phyloP scores from a whole-genome alignment of 2,797 vertebrate species.

The Gephyroberyx darwinii region DNA sequence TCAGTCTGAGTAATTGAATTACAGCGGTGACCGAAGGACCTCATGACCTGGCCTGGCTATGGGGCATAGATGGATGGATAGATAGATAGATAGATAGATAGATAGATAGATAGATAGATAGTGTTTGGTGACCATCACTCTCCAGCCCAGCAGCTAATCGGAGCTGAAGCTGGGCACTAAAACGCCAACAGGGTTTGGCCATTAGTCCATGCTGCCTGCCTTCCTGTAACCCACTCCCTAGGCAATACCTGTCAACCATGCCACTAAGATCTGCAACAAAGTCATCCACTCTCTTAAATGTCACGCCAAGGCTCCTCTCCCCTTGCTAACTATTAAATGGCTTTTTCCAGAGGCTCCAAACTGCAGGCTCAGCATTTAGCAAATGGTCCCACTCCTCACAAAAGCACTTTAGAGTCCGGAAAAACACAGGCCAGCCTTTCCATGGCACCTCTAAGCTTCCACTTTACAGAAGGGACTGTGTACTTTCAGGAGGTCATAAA shows the following conservation, averaged over 20 bases:
- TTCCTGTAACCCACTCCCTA: slow-evolving; percentile 26
- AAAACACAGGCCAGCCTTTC: slow-evolving; percentile 35
- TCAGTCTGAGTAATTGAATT: slow-evolving; percentile 71
- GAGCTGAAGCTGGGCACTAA: slow-evolving; percentile 15
- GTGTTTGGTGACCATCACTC: too few species aligned
- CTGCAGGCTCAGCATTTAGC: slow-evolving; percentile 79
- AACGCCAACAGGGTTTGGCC: slow-evolving; percentile 34
- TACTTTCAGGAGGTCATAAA: slow-evolving; percentile 61
- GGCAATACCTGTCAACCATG: slow-evolving; percentile 36
- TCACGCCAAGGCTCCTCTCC: slow-evolving; percentile 50
- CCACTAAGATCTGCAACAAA: slow-evolving; percentile 46
- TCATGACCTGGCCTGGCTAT: slow-evolving; percentile 49
- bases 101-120: neutral
- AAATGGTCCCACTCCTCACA: slow-evolving; percentile 76
- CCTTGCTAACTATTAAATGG: slow-evolving; percentile 74
- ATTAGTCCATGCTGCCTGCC: slow-evolving; percentile 36
- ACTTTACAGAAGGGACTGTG: slow-evolving; percentile 63
- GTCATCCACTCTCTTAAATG: slow-evolving; percentile 65
- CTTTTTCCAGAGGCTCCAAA: slow-evolving; percentile 70
- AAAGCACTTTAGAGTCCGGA: slow-evolving; percentile 76
- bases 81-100: neutral
- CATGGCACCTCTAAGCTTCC: slow-evolving; percentile 51
- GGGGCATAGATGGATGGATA: neutral
- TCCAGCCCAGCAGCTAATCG: slow-evolving; percentile 26
- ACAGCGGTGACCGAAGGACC: slow-evolving; percentile 52